Percentiles rank a stretch among this genome's conserved stretches.
Evolutionary conservation across 2,113 vertebrate genomes (phyloP).

Genomic region (Gambusia holbrooki): DNA sequence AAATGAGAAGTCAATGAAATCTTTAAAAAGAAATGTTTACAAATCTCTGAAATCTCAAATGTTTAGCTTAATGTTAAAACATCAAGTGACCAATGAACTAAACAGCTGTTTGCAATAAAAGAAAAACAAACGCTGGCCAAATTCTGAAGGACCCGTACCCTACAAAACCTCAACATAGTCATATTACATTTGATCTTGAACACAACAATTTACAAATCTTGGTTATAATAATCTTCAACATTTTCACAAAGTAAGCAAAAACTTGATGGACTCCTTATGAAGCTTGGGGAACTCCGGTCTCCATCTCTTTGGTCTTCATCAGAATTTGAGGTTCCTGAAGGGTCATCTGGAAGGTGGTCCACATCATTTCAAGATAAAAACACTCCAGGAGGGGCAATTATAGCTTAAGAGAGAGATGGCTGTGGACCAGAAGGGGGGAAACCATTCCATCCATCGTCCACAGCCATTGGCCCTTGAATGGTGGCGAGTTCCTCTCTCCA

Average conservation of each 20-base stretch:
- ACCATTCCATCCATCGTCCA: not conserved
- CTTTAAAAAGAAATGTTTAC: not conserved
- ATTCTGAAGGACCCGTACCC: not conserved
- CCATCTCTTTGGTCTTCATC: slow-evolving; percentile 13
- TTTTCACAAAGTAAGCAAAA: not conserved
- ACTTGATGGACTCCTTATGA: not conserved
- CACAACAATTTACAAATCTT: not conserved
- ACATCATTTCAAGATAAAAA: not conserved
- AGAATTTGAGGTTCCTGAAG: not conserved
- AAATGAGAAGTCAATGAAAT: not conserved
- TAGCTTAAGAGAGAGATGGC: not conserved
- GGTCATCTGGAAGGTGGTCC: not conserved
- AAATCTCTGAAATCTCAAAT: too few relatives aligned
- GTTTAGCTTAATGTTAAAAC: not conserved
- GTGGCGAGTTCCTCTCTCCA: not conserved
- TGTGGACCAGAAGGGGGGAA: not conserved
- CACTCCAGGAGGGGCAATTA: not conserved
- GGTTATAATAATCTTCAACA: not conserved
- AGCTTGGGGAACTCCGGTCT: not conserved
- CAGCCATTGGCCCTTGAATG: not conserved
- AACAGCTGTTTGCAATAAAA: not conserved
- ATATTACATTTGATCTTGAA: not conserved
- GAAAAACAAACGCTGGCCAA: not conserved
- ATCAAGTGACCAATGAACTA: not conserved
- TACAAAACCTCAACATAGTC: not conserved